Conservation (phyloP, 2,888 invertebrate genomes). For the Gandaritis pyraliata region DNA sequence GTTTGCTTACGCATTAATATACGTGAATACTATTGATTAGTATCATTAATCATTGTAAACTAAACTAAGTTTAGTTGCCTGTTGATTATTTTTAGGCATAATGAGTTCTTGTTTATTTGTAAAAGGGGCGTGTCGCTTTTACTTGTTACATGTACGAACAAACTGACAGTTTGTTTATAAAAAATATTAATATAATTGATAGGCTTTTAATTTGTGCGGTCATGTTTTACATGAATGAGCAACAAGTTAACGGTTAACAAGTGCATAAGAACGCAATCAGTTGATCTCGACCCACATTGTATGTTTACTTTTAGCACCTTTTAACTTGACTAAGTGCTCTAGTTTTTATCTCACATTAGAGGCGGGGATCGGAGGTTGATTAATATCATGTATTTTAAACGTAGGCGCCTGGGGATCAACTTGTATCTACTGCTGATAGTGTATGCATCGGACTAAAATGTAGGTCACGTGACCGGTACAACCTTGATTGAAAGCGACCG, state of each 20-base stretch:
- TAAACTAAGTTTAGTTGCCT: conserved; percentile 37
- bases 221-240: conserved; percentile 60
- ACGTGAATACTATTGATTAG: conserved; percentile 57
- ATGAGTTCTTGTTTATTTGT: conserved; percentile 48
- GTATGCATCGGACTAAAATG: conserved; percentile 45
- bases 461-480: conserved; percentile 53
- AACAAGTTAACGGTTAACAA: conserved; percentile 56
- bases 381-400: conserved; percentile 54
- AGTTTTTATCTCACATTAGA: conserved; percentile 48
- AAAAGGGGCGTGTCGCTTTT: conserved; percentile 53
- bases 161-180: conserved; percentile 55
- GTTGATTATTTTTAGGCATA: conserved; percentile 53
- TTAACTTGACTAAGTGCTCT: conserved; percentile 51
- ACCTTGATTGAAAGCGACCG: conserved; percentile 55
- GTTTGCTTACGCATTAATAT: conserved; percentile 49
- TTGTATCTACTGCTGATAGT: conserved; percentile 37
- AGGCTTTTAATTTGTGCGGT: conserved; percentile 61
- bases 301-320: conserved; percentile 55
- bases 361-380: conserved; percentile 54
- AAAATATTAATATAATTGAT: conserved; percentile 60
- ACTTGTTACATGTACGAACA: conserved; percentile 15
- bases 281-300: conserved; percentile 55
- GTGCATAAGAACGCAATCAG: conserved; percentile 52
- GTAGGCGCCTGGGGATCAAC: conserved; percentile 37
- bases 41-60: conserved; percentile 58